Evolutionary conservation across 2,888 invertebrate genomes (phyloP).

Genomic region (Pimpla rufipes): DNA sequence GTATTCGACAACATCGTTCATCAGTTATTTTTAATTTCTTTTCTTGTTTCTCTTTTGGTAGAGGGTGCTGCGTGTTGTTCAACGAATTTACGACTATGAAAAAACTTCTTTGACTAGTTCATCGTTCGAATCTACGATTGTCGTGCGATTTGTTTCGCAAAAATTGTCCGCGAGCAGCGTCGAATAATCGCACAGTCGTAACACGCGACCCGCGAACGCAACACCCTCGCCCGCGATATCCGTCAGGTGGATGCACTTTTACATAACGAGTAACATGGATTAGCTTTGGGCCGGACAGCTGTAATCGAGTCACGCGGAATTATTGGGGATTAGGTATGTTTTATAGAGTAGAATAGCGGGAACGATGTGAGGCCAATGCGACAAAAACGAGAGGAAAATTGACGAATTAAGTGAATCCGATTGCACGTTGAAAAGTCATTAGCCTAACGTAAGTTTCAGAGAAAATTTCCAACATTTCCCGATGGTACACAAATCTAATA

Average conservation of each 20-base stretch:
- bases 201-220: slow-evolving; percentile 24
- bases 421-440: background rate
- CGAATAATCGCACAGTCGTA: background rate
- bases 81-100: background rate
- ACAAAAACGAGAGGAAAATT: no score
- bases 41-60: background rate
- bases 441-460: no score
- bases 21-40: slow-evolving; percentile 1
- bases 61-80: slow-evolving; percentile 12
- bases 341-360: background rate
- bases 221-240: slow-evolving; percentile 39
- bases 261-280: slow-evolving; percentile 62
- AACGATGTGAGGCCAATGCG: background rate
- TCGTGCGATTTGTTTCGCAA: background rate
- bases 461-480: no score
- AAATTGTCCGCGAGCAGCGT: background rate
- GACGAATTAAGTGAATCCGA: background rate
- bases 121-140: background rate
- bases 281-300: slow-evolving; percentile 64
- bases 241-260: slow-evolving; percentile 63
- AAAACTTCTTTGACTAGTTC: background rate
- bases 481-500: no score
- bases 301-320: slow-evolving; percentile 67
- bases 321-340: slow-evolving; percentile 47
- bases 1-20: slow-evolving; percentile 9